Evolutionary conservation across 53 echinoderm and acorn worm species (phyloP), one percentile per base, ranked within the genome.

Genomic region (Luidia sarsii): DNA sequence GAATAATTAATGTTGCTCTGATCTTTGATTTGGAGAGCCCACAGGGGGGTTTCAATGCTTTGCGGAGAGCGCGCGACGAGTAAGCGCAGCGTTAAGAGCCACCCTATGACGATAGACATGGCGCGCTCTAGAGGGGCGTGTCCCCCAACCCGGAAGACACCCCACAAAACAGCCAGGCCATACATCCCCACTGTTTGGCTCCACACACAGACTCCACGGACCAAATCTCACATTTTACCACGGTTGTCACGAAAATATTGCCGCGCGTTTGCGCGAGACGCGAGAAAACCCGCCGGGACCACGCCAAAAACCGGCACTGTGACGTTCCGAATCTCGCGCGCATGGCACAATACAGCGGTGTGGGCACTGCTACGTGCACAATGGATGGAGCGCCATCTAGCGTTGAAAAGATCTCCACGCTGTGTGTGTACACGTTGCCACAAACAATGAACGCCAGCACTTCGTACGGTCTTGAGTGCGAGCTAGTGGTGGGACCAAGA

Each of bases 351-450:
- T 61, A 45, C 77, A 61, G 18, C 43, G 61, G 77, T 43, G 72
- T 56, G 38, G 52, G 50, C 72, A 72, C 33, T 72, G 57, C n/a
- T 82, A 30, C 68, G 82, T 57, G 50, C 68, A 68, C 68, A 67
- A 45, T 53, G 59, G 53, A 67, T 41, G 68, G 25, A 82, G 82
- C 82, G 82, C 82, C 82, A 68, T 68, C 82, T 82, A 82, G 68
- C 68, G 82, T 82, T 77, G 77, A 77, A 77, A 77, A 77, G 46
- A 33, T 25, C 37, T 56, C 38, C 54, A 33, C 59, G 61, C 77
- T 77, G 60, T 77, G 77, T 77, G 61, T 61, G 33, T 21, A 48
- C 48, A 61, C 61, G n/a, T n/a, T 59, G 72, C 35, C 72, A 72
- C n/a, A 72, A 72, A 72, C 72, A 72, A 72, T 72, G 60, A 59